Base-by-base conservation (phyloP, 2,888 invertebrate genomes). In the Andrena praecox region DNA sequence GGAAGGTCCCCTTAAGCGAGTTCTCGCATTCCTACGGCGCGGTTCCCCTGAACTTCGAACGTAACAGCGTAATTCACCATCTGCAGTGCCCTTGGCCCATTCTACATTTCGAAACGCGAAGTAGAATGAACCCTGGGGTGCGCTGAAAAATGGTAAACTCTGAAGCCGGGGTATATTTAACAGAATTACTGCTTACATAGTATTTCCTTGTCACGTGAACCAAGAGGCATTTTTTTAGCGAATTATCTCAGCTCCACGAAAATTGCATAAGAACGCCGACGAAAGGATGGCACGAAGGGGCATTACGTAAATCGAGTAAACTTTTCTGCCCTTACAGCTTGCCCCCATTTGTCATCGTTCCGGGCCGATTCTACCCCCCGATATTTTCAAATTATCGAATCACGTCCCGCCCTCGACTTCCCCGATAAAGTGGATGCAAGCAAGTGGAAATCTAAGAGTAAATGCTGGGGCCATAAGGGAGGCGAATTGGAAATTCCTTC, bases 371-470 rank as follows among this genome's bases (percentile, higher is more conserved):
- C 24, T 16, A 42, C 16, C 10, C n/a, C 6, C 24, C 27, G 50
- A 83, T 68, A 68, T 77, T 76, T 68, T 68, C 63, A 59, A 71
- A 73, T 82, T 80, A 80, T 62, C 66, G 77, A 80, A 84, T 87
- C 82, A 77, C 64, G 69, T 75, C 10, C 69, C 48, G 42, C 42
- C 35, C 35, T 7, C 54, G 69, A 59, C 59, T 24, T 59, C 56
- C 56, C 24, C 67, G 75, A 74, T 76, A 83, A 78, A 80, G 69
- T 77, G 82, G 74, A 80, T 64, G 85, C 82, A 80, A 75, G 78
- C 85, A 85, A 83, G 82, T 87, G 85, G 82, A 87, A 87, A 87
- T 80, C 77, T 81, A 73, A 83, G 72, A 79, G 85, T 74, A 85
- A 87, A 87, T 81, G 78, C 68, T 42, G 54, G 70, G 74, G 56